These are phyloP conservation scores for Pitta sordida DNA, from an alignment of 2,113 vertebrate genomes.

Conservation along the genomic window DNA sequence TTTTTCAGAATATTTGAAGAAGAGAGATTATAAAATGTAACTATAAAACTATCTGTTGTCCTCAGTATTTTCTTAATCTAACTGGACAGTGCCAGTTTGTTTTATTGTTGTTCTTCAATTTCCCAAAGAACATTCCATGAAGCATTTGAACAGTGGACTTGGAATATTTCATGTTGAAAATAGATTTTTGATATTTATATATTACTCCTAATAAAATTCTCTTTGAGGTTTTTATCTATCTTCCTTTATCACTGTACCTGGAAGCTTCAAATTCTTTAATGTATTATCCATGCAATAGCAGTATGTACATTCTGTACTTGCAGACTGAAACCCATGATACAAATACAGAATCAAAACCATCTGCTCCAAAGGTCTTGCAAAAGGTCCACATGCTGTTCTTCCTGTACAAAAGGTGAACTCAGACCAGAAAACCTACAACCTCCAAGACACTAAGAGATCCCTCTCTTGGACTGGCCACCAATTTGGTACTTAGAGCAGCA, in stretches of 20 bases:
- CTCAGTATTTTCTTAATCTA: background rate
- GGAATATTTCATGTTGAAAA: background rate
- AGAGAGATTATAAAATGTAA: background rate
- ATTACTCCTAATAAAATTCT: slow-evolving; percentile 19
- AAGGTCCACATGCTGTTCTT: background rate
- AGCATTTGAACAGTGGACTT: background rate
- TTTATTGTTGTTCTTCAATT: background rate
- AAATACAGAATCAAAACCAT: background rate
- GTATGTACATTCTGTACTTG: background rate
- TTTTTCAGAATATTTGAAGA: background rate
- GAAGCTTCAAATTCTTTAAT: slow-evolving; percentile 25
- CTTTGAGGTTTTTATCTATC: slow-evolving; percentile 14
- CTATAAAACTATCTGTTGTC: background rate
- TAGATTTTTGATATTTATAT: slow-evolving; percentile 9
- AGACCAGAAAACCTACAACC: background rate
- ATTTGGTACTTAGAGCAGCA: background rate
- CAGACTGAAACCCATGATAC: background rate
- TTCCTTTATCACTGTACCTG: slow-evolving; percentile 4
- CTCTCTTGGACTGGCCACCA: background rate
- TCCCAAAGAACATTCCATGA: background rate
- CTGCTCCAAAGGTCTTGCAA: background rate
- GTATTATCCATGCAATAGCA: slow-evolving; percentile 20
- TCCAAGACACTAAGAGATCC: background rate
- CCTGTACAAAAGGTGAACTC: background rate
- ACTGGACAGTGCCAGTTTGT: background rate